Evolutionary conservation across 2,888 invertebrate species (phyloP).

Genomic region (Sarcophaga caerulescens): DNA sequence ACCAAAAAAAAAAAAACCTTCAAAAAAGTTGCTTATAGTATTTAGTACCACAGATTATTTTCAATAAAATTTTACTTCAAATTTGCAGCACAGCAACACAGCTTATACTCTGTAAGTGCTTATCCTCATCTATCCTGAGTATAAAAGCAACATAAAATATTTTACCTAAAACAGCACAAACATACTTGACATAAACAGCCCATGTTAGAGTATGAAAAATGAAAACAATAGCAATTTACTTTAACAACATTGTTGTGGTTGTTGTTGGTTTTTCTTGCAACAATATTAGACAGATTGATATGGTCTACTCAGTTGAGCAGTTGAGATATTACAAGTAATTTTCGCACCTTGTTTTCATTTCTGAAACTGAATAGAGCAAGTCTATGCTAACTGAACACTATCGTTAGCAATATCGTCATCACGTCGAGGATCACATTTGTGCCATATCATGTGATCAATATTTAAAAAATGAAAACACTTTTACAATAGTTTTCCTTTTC

Average conservation of each 20-base stretch:
- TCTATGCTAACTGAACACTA: neutral
- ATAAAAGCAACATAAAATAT: neutral
- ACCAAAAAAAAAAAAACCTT: too few species aligned
- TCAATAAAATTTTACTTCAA: too few species aligned
- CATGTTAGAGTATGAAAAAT: neutral
- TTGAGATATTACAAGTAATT: conserved; percentile 24
- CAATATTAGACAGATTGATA: neutral
- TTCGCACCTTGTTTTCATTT: conserved; percentile 51
- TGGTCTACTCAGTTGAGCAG: neutral
- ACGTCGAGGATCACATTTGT: conserved; percentile 54
- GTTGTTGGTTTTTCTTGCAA: neutral
- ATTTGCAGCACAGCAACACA: too few species aligned
- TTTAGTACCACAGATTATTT: too few species aligned
- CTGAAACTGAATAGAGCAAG: conserved; percentile 4
- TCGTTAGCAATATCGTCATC: conserved; percentile 14
- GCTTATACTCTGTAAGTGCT: neutral
- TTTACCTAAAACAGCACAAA: neutral
- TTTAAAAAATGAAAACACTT: conserved; percentile 68
- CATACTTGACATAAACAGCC: conserved; percentile 45
- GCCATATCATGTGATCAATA: conserved; percentile 63
- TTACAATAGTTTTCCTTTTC: conserved; percentile 55
- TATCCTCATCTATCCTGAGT: neutral
- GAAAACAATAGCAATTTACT: neutral
- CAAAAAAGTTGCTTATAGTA: too few species aligned
- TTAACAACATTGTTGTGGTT: conserved; percentile 8